Evolutionary conservation across 2,888 invertebrate species (phyloP).

Genomic region (Busseola fusca): DNA sequence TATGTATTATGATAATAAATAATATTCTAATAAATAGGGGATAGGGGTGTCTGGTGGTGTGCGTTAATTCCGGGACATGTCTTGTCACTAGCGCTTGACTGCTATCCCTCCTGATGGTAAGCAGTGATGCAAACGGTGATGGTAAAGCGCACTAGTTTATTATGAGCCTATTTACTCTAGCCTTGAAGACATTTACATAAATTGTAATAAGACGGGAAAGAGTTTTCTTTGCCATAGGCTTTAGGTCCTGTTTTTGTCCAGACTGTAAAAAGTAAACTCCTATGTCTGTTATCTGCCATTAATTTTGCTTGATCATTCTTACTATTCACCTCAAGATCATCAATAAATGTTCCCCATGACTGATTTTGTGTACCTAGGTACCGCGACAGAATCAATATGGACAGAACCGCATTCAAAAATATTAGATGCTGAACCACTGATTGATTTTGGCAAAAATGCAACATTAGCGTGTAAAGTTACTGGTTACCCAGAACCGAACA

Average conservation of each 20-base stretch:
- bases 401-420: slow-evolving; percentile 66
- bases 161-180: no score
- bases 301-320: not conserved
- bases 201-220: no score
- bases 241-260: not conserved
- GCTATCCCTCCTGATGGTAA: no score
- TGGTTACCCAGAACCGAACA: slow-evolving; percentile 73
- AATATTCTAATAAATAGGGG: no score
- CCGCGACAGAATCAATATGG: slow-evolving; percentile 57
- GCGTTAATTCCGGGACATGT: no score
- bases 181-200: no score
- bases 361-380: slow-evolving; percentile 26
- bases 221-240: not conserved
- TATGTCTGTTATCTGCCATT: not conserved
- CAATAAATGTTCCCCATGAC: not conserved
- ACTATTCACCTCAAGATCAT: not conserved
- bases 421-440: slow-evolving; percentile 61
- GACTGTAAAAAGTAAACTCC: not conserved
- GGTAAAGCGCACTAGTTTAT: no score
- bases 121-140: no score
- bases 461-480: slow-evolving; percentile 75
- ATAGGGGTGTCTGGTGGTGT: no score
- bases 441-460: slow-evolving; percentile 69
- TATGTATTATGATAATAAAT: no score
- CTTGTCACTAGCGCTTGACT: no score